Evolutionary conservation across 2,113 vertebrate genomes (phyloP).

Genomic region (Eurystomus gularis): DNA sequence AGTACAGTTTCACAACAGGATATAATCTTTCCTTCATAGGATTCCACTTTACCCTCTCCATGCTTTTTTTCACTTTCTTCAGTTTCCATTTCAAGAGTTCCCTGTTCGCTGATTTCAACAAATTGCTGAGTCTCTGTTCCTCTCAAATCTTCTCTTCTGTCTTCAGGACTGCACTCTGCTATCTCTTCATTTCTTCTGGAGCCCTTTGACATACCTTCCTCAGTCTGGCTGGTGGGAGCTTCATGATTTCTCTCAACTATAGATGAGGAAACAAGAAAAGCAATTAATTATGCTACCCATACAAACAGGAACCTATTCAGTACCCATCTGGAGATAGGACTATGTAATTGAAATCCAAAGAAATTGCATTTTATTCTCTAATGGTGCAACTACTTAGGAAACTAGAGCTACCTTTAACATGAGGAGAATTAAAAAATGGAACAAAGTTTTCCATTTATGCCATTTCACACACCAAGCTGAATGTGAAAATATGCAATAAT

Average conservation of each 20-base stretch:
- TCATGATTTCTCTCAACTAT: neutral
- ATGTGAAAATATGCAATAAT: neutral
- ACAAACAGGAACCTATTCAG: neutral
- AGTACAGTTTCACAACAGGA: neutral
- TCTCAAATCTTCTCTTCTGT: neutral
- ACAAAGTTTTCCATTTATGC: neutral
- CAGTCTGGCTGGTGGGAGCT: neutral
- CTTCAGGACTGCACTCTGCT: neutral
- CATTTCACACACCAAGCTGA: neutral
- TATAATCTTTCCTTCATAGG: neutral
- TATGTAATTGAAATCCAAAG: neutral
- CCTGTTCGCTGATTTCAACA: neutral
- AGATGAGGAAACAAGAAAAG: neutral
- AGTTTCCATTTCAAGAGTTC: neutral
- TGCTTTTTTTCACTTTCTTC: neutral
- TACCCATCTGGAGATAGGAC: neutral
- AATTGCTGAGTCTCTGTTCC: neutral
- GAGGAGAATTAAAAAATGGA: neutral
- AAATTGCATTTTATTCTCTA: neutral
- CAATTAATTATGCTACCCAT: neutral
- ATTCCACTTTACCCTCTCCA: slow-evolving; percentile 23
- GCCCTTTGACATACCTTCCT: neutral
- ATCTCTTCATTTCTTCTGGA: neutral
- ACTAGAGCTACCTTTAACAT: neutral
- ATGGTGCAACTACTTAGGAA: neutral